These are phyloP conservation scores for Coregonus ussuriensis DNA, from an alignment of 2,797 vertebrate genomes.

Conservation along the genomic window DNA sequence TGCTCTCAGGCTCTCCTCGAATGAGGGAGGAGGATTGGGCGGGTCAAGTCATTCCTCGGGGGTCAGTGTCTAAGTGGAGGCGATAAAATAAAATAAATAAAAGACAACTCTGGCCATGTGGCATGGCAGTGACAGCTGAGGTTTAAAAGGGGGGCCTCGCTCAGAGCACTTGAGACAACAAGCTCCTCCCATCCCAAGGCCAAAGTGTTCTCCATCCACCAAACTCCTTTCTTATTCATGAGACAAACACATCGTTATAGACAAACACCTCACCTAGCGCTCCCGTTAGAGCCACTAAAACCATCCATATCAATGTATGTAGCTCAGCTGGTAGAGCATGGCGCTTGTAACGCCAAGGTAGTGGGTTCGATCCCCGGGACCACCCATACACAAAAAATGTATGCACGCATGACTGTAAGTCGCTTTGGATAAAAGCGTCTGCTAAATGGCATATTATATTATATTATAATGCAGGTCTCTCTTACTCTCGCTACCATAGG, in stretches of 20 bases:
- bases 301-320: not conserved
- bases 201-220: slow-evolving; percentile 11
- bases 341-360: no score
- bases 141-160: slow-evolving; percentile 1
- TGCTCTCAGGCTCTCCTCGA: not conserved
- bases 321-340: no score
- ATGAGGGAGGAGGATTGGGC: slow-evolving; percentile 7
- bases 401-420: no score
- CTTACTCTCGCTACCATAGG: not conserved
- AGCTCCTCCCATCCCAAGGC: slow-evolving; percentile 16
- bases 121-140: slow-evolving; percentile 34
- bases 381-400: no score
- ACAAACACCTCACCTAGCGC: slow-evolving; percentile 1
- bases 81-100: slow-evolving; percentile 46
- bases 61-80: slow-evolving; percentile 47
- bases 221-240: slow-evolving; percentile 40
- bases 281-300: not conserved
- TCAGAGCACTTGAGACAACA: slow-evolving; percentile 34
- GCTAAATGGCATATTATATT: no score
- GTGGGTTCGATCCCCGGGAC: no score
- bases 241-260: slow-evolving; percentile 8
- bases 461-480: not conserved
- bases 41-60: slow-evolving; percentile 35
- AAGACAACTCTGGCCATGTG: slow-evolving; percentile 21
- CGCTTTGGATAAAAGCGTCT: no score